Evolutionary conservation across 2,797 vertebrate species (phyloP).

Genomic region (Microtus agrestis): DNA sequence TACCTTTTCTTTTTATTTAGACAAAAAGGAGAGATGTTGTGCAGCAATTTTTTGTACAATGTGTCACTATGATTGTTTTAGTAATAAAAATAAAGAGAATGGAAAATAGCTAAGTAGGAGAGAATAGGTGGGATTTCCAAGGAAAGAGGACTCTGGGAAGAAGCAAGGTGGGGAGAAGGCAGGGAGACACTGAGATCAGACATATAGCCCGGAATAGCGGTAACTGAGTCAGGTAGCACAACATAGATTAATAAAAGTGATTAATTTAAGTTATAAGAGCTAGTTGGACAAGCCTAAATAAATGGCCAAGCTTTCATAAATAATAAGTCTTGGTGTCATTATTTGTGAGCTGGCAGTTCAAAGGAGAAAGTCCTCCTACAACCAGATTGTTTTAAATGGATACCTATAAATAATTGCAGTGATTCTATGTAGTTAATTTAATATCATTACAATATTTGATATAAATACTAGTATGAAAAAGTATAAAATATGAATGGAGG

Average conservation of each 20-base stretch:
- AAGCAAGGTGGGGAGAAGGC: not conserved
- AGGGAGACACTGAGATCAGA: not conserved
- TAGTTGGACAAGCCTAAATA: not conserved
- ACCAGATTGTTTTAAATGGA: not conserved
- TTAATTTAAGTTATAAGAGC: not conserved
- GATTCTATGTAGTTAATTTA: not conserved
- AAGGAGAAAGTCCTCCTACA: not conserved
- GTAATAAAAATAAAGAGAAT: not conserved
- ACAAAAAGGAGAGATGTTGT: not conserved
- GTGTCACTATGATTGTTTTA: not conserved
- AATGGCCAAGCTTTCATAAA: not conserved
- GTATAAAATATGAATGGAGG: not conserved
- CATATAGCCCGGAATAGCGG: not conserved
- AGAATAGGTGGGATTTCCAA: not conserved
- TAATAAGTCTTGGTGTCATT: not conserved
- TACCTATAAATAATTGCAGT: not conserved
- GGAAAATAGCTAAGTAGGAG: not conserved
- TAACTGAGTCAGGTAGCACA: not conserved
- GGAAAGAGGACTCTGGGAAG: not conserved
- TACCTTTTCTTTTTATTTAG: not conserved
- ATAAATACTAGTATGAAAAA: not conserved
- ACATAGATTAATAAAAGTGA: not conserved
- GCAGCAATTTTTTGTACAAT: not conserved
- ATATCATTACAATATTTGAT: slow-evolving; percentile 26
- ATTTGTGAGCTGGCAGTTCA: not conserved